A percentile compares a stretch with the other conserved stretches of the same genome.
Evolutionary conservation across 2,113 vertebrate species (phyloP).

Genomic region (Montifringilla adamsi): DNA sequence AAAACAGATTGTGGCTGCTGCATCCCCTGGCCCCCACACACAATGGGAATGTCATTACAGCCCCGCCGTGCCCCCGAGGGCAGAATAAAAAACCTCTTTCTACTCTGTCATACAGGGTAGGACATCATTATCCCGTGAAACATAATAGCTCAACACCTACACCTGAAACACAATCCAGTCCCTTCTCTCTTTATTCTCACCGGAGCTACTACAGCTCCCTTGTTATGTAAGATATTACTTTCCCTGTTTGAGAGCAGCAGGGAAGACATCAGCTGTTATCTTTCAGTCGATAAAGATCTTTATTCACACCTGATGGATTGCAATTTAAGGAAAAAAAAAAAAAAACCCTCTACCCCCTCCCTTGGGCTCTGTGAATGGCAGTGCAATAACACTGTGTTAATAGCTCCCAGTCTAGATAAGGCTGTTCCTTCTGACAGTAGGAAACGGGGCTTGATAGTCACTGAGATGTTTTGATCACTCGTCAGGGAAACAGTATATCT

Average conservation of each 20-base stretch:
- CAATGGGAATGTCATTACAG: conserved; percentile 45
- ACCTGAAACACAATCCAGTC: conserved; percentile 65
- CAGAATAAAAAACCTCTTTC: conserved; percentile 57
- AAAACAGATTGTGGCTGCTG: conserved; percentile 29
- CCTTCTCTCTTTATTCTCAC: conserved; percentile 9
- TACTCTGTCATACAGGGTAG: conserved; percentile 27
- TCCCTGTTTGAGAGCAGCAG: conserved; percentile 52
- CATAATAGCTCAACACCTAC: conserved; percentile 57
- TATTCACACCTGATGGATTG: conserved; percentile 38
- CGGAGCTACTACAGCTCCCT: background rate
- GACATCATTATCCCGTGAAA: conserved; percentile 59
- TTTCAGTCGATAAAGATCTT: conserved; percentile 55
- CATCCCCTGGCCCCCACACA: background rate
- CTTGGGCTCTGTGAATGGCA: conserved; percentile 32
- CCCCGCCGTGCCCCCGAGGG: background rate
- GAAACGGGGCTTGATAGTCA: conserved; percentile 1
- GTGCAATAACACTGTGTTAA: conserved; percentile 33
- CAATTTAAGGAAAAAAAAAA: conserved; percentile 22
- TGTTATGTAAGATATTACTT: conserved; percentile 53
- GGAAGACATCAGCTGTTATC: conserved; percentile 60
- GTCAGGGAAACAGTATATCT: conserved; percentile 29
- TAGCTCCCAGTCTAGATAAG: conserved; percentile 52
- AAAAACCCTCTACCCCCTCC: background rate
- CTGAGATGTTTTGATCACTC: conserved; percentile 58
- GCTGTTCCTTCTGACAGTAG: conserved; percentile 19